Evolutionary conservation across 2,113 vertebrate species (phyloP).

Genomic region (Saimiri boliviensis): DNA sequence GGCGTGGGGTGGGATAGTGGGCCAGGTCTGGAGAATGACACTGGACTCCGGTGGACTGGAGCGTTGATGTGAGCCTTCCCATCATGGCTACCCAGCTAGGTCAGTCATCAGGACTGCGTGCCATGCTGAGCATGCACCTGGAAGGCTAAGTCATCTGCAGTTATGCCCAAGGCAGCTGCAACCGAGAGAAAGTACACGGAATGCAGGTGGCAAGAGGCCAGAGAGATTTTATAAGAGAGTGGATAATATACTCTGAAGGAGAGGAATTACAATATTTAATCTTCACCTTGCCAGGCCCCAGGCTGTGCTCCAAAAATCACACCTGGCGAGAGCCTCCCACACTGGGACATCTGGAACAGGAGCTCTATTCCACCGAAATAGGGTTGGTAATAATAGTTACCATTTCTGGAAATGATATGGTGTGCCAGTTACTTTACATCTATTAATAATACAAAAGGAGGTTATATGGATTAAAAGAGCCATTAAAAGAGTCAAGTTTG

Average conservation of each 20-base stretch:
- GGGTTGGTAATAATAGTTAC: background rate
- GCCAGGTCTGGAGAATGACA: background rate
- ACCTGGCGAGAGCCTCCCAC: background rate
- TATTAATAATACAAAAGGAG: background rate
- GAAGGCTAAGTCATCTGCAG: slow-evolving; percentile 36
- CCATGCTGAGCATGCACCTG: background rate
- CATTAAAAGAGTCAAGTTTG: background rate
- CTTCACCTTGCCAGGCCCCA: background rate
- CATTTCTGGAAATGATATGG: background rate
- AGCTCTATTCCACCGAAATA: background rate
- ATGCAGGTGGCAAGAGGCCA: background rate
- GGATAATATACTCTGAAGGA: background rate
- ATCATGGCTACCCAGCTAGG: background rate
- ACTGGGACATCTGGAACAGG: background rate
- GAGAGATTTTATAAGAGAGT: background rate
- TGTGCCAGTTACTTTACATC: background rate
- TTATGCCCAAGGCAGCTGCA: slow-evolving; percentile 4
- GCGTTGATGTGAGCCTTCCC: background rate
- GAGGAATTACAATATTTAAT: slow-evolving; percentile 8
- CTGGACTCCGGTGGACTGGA: background rate
- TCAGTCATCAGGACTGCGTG: background rate
- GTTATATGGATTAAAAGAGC: background rate
- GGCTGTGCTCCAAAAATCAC: background rate
- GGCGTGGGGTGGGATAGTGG: fast-evolving
- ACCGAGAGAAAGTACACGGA: slow-evolving; percentile 7